Conservation (phyloP, 2,113 vertebrate species). For the Gallinago undulata region DNA sequence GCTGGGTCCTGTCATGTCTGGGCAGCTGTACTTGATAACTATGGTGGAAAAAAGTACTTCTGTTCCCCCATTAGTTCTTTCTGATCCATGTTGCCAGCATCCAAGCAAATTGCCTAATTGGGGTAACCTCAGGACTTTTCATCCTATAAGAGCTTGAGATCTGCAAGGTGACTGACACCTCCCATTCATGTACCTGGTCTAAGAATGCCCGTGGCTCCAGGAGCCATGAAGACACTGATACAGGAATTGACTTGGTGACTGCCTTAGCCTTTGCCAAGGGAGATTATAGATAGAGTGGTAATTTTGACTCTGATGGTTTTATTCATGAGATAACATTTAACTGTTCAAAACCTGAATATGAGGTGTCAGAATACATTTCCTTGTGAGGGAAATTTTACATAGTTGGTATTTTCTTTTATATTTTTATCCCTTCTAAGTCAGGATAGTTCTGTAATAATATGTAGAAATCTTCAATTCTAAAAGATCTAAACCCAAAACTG, state of each 20-base stretch:
- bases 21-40: neutral
- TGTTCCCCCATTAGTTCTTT: neutral
- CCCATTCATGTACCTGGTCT: neutral
- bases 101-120: neutral
- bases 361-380: neutral
- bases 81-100: neutral
- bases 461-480: conserved; percentile 3
- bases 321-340: neutral
- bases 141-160: neutral
- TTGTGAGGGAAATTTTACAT: neutral
- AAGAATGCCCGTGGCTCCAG: neutral
- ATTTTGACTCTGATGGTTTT: neutral
- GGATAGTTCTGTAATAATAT: neutral
- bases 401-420: neutral
- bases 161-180: neutral
- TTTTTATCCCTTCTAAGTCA: neutral
- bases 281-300: neutral
- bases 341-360: neutral
- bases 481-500: conserved; percentile 22
- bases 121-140: neutral
- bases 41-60: neutral
- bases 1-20: neutral
- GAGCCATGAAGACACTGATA: neutral
- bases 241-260: neutral
- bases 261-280: neutral